phyloP scores from a whole-genome alignment of 2,797 vertebrate genomes.

The Crax fasciolata region DNA sequence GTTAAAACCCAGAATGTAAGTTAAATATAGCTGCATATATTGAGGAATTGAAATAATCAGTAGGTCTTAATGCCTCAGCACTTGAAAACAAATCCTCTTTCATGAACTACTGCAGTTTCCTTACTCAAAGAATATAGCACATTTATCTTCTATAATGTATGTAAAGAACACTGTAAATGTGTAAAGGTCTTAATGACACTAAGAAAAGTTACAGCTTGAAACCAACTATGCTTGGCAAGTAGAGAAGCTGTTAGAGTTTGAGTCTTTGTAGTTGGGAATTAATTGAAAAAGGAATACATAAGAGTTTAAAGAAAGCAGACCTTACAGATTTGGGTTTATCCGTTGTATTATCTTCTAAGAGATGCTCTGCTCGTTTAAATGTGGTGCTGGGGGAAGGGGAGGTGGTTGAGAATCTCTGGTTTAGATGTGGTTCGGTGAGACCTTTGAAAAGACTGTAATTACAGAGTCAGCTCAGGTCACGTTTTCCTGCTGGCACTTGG shows the following conservation, averaged over 20 bases:
- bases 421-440: constrained; percentile 27
- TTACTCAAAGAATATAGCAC: constrained; percentile 30
- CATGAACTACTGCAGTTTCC: constrained; percentile 1
- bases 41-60: constrained; percentile 47
- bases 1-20: constrained; percentile 6
- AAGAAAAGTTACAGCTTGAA: constrained; percentile 30
- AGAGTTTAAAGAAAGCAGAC: constrained; percentile 13
- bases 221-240: constrained; percentile 19
- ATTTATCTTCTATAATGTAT: constrained; percentile 53
- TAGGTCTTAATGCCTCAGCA: constrained; percentile 44
- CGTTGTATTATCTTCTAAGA: neutral
- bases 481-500: constrained; percentile 18
- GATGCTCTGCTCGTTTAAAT: constrained; percentile 16
- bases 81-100: constrained; percentile 70
- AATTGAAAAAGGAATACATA: constrained; percentile 9
- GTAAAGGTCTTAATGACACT: constrained; percentile 32
- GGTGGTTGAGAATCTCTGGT: constrained; percentile 5
- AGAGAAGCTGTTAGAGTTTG: neutral
- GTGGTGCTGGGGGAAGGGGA: neutral
- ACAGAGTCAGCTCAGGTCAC: constrained; percentile 33
- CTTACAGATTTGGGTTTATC: constrained; percentile 15
- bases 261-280: constrained; percentile 56
- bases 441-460: constrained; percentile 22
- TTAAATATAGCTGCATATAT: constrained; percentile 54
- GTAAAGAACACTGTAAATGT: constrained; percentile 49